A percentile compares a stretch with the other conserved stretches of the same genome.
These are phyloP conservation scores for Apotomis turbidana DNA, from an alignment of 2,888 invertebrate genomes.

Conservation along the genomic window DNA sequence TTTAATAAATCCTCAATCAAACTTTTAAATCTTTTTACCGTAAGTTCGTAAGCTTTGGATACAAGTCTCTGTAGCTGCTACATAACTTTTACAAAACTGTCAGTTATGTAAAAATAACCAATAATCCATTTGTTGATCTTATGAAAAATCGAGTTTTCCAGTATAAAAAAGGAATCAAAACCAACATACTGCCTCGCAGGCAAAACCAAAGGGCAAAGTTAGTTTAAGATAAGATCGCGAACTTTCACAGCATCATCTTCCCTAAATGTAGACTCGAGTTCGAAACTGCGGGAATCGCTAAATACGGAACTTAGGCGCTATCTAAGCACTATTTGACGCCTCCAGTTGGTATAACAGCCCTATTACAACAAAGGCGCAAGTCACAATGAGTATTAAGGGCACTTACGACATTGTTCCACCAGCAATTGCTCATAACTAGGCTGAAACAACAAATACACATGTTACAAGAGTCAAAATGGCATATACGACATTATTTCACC, in stretches of 20 bases:
- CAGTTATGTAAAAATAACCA: too few relatives aligned
- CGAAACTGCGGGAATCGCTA: conserved; percentile 11
- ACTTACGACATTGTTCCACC: background rate
- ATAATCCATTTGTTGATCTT: too few relatives aligned
- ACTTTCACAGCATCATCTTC: background rate
- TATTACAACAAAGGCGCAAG: background rate
- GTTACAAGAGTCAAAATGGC: background rate
- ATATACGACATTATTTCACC: background rate
- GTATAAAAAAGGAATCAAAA: too few relatives aligned
- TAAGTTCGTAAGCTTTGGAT: too few relatives aligned
- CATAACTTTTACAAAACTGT: too few relatives aligned
- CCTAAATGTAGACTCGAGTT: background rate
- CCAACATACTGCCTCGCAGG: background rate
- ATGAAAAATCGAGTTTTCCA: too few relatives aligned
- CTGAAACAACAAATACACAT: background rate
- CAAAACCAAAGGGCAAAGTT: background rate
- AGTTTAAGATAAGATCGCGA: background rate
- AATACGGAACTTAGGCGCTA: conserved; percentile 18
- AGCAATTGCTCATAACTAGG: background rate
- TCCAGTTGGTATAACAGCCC: background rate
- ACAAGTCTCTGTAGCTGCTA: too few relatives aligned
- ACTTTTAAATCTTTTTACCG: too few relatives aligned
- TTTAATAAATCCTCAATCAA: too few relatives aligned
- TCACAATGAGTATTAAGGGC: background rate
- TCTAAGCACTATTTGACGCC: conserved; percentile 24